A percentile compares a stretch with the other conserved stretches of the same genome.
Evolutionary conservation across 2,888 invertebrate species (phyloP).

Genomic region (Dynastes grantii): DNA sequence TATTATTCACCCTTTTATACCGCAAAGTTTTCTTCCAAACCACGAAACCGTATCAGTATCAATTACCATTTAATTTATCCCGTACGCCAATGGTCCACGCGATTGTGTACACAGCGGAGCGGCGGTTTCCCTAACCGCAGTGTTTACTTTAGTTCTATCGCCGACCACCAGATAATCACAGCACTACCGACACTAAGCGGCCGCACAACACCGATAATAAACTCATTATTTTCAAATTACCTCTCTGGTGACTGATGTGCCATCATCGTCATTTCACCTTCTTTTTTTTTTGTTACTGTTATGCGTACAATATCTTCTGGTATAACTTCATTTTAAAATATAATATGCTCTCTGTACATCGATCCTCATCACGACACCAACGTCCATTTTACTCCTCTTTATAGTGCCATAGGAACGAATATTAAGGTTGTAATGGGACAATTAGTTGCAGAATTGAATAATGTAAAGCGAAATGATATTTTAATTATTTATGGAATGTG

Average conservation of each 20-base stretch:
- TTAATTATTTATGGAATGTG: background rate
- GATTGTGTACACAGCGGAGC: conserved; percentile 48
- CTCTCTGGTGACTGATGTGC: conserved; percentile 56
- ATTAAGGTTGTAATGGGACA: conserved; percentile 12
- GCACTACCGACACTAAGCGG: conserved; percentile 58
- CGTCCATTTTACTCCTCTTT: conserved; percentile 10
- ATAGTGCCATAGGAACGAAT: background rate
- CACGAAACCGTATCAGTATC: conserved; percentile 11
- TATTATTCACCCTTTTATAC: conserved; percentile 8
- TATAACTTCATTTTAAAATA: conserved; percentile 52
- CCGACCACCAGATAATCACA: conserved; percentile 61
- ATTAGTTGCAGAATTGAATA: background rate
- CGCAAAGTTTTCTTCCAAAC: conserved; percentile 12
- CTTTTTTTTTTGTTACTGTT: conserved; percentile 12
- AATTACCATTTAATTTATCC: conserved; percentile 37
- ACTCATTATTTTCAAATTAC: conserved; percentile 63
- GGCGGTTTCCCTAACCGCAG: conserved; percentile 52
- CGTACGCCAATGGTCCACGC: conserved; percentile 49
- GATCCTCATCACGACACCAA: conserved; percentile 4
- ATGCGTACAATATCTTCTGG: conserved; percentile 18
- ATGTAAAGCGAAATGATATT: background rate
- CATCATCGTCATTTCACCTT: conserved; percentile 42
- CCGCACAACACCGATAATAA: conserved; percentile 61
- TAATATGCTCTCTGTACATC: conserved; percentile 41
- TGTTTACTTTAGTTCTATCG: conserved; percentile 61